phyloP scores from a whole-genome alignment of 1,140 invertebrate species.

The Trichomalopsis sarcophagae region DNA sequence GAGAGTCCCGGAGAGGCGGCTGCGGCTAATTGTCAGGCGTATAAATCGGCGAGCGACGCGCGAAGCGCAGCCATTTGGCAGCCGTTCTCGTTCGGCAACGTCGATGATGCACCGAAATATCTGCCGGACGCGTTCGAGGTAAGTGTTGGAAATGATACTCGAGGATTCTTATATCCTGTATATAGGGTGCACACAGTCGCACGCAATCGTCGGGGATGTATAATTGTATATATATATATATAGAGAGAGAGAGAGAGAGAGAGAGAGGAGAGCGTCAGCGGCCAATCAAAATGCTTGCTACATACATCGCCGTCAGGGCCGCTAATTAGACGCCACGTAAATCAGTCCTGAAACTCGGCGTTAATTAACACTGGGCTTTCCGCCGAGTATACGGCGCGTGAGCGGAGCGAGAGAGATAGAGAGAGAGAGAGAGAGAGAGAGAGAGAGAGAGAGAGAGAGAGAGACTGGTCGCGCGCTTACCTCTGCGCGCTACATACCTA shows the following conservation, averaged over 20 bases:
- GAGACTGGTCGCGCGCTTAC: constrained; percentile 65
- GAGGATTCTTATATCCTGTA: no score
- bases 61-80: constrained; percentile 32
- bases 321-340: constrained; percentile 75
- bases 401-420: neutral
- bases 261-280: constrained; percentile 31
- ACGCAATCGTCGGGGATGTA: constrained; percentile 23
- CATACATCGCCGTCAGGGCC: constrained; percentile 70
- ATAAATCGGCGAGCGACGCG: constrained; percentile 60
- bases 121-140: no score
- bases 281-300: constrained; percentile 75
- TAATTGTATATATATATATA: no score
- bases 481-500: constrained; percentile 60
- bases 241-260: no score
- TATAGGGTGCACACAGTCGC: no score
- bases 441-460: neutral
- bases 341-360: constrained; percentile 74
- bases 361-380: constrained; percentile 72
- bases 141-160: no score
- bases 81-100: neutral
- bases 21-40: constrained; percentile 64
- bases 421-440: neutral
- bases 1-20: constrained; percentile 14
- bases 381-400: constrained; percentile 5
- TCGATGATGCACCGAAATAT: no score